A percentile compares a stretch with the other conserved stretches of the same genome.
These are phyloP conservation scores for Chondrosia reniformis DNA, from an alignment of 37 sponge, comb jelly and placozoan species.

Conservation along the genomic window DNA sequence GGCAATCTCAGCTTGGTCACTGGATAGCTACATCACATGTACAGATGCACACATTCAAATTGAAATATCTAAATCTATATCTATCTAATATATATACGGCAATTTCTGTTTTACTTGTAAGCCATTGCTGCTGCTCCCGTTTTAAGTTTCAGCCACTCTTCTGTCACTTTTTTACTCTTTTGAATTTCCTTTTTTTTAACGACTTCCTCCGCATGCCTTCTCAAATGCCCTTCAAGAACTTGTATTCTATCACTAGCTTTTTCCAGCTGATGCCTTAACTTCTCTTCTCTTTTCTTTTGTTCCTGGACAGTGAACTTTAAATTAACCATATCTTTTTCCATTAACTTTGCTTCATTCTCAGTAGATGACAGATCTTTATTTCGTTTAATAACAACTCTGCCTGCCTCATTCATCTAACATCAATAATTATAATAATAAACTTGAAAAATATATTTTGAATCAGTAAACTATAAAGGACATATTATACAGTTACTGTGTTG, in stretches of 20 bases:
- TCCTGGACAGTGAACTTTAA: not conserved
- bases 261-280: not conserved
- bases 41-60: too few species aligned
- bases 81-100: too few species aligned
- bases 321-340: not conserved
- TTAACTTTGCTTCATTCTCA: not conserved
- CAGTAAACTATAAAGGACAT: not conserved
- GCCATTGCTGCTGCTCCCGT: too few species aligned
- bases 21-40: too few species aligned
- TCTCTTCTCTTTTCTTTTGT: not conserved
- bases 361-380: too few species aligned
- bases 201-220: not conserved
- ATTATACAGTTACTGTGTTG: not conserved
- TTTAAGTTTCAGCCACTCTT: too few species aligned
- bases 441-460: not conserved
- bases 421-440: not conserved
- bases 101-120: too few species aligned
- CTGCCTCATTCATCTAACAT: not conserved
- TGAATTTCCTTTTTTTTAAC: not conserved
- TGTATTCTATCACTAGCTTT: not conserved
- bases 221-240: not conserved
- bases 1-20: too few species aligned
- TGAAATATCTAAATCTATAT: too few species aligned
- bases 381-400: too few species aligned
- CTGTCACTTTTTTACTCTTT: not conserved